Conservation (phyloP, 1,140 invertebrate species). For the Calephelis nemesis region DNA sequence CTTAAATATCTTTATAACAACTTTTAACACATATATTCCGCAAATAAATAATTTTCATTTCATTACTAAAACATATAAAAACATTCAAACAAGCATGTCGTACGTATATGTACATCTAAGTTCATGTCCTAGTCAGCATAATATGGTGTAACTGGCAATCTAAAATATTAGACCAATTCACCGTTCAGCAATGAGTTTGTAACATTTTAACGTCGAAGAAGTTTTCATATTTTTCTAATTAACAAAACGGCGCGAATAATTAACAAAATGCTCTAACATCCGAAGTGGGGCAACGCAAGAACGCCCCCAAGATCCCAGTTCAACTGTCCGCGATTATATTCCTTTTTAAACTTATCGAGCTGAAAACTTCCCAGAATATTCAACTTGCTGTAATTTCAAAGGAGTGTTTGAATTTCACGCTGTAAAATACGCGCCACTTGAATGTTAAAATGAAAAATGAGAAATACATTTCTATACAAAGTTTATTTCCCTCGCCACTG, state of each 20-base stretch:
- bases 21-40: too few relatives aligned
- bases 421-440: constrained; percentile 15
- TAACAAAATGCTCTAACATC: neutral
- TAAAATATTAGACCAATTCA: too few relatives aligned
- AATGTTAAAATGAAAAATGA: constrained; percentile 17
- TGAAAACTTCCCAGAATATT: constrained; percentile 9
- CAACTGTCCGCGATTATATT: constrained; percentile 16
- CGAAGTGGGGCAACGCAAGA: neutral
- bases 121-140: too few relatives aligned
- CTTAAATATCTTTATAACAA: too few relatives aligned
- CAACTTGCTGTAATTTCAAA: constrained; percentile 17
- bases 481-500: constrained; percentile 9
- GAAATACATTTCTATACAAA: constrained; percentile 16
- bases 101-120: too few relatives aligned
- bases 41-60: too few relatives aligned
- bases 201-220: too few relatives aligned
- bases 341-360: constrained; percentile 16
- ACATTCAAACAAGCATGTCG: too few relatives aligned
- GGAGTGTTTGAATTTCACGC: constrained; percentile 17
- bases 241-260: neutral
- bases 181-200: too few relatives aligned
- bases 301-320: constrained; percentile 10
- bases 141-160: too few relatives aligned
- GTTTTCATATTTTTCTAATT: neutral
- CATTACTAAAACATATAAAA: too few relatives aligned